Percentiles rank a stretch among this genome's conserved stretches.
phyloP scores from a whole-genome alignment of 2,888 invertebrate genomes.

The Macrophya alboannulata region DNA sequence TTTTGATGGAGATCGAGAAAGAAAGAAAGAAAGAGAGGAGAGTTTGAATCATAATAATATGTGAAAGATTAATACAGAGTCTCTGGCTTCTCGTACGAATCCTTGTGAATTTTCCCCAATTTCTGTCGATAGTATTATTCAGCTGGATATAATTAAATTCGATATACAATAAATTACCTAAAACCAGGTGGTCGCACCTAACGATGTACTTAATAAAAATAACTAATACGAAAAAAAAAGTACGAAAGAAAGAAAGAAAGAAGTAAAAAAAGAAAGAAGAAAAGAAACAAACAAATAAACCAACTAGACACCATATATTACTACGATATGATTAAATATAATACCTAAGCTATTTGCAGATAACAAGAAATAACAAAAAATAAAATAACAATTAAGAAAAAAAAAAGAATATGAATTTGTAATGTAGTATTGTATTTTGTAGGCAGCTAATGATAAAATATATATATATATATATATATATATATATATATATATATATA shows the following conservation, averaged over 20 bases:
- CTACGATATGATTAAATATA: conserved; percentile 66
- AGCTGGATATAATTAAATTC: conserved; percentile 21
- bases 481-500: conserved; percentile 60
- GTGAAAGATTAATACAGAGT: background rate
- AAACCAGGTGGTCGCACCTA: conserved; percentile 64
- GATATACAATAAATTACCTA: conserved; percentile 1
- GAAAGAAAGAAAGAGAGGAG: background rate
- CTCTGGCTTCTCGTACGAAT: conserved; percentile 8
- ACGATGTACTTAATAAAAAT: conserved; percentile 73
- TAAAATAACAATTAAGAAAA: conserved; percentile 58
- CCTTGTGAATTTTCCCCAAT: background rate
- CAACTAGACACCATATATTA: conserved; percentile 54
- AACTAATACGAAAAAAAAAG: conserved; percentile 57
- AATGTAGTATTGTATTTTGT: conserved; percentile 74
- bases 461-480: conserved; percentile 63
- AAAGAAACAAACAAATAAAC: background rate
- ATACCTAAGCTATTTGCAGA: conserved; percentile 74
- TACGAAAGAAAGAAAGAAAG: background rate
- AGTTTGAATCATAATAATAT: background rate
- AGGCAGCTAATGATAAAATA: conserved; percentile 70
- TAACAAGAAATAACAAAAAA: conserved; percentile 62
- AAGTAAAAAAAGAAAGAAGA: too few species aligned
- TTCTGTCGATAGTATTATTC: conserved; percentile 12
- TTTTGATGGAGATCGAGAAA: background rate
- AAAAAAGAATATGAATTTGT: conserved; percentile 68